Evolutionary conservation across 1,140 invertebrate species (phyloP).

Genomic region (Brachionus asplanchnoidis): DNA sequence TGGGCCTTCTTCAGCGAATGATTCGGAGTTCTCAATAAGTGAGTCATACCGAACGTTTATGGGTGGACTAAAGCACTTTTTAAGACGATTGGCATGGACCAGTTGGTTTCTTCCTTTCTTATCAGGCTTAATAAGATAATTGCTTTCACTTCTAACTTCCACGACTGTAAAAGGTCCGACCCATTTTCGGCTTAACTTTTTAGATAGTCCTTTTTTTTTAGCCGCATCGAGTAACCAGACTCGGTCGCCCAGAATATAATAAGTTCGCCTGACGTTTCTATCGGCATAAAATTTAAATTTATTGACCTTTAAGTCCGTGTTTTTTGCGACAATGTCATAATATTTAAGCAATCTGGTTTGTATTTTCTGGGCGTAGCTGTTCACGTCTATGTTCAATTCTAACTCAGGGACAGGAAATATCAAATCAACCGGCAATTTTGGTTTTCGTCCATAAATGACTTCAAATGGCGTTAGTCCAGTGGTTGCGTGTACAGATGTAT

Average conservation of each 20-base stretch:
- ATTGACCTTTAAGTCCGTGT: not conserved
- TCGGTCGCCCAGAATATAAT: not conserved
- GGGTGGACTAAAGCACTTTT: not conserved
- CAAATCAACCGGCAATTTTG: not conserved
- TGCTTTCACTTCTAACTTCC: not conserved
- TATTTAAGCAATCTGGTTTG: not conserved
- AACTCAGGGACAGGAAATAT: not conserved
- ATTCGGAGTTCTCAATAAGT: not conserved
- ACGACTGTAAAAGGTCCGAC: not conserved
- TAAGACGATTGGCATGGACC: too few species aligned
- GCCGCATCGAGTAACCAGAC: not conserved
- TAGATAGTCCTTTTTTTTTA: not conserved
- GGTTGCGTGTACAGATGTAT: too few species aligned
- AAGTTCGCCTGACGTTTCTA: not conserved
- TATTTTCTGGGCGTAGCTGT: not conserved
- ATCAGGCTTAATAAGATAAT: not conserved
- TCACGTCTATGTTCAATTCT: not conserved
- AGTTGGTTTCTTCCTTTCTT: not conserved
- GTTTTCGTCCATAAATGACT: too few species aligned
- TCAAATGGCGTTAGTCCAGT: too few species aligned
- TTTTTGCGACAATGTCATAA: not conserved
- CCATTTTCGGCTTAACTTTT: not conserved
- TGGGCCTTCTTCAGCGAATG: not conserved
- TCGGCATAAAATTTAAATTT: too few species aligned
- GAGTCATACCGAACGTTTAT: not conserved